phyloP scores from a whole-genome alignment of 2,888 invertebrate genomes.

The Rotaria socialis region DNA sequence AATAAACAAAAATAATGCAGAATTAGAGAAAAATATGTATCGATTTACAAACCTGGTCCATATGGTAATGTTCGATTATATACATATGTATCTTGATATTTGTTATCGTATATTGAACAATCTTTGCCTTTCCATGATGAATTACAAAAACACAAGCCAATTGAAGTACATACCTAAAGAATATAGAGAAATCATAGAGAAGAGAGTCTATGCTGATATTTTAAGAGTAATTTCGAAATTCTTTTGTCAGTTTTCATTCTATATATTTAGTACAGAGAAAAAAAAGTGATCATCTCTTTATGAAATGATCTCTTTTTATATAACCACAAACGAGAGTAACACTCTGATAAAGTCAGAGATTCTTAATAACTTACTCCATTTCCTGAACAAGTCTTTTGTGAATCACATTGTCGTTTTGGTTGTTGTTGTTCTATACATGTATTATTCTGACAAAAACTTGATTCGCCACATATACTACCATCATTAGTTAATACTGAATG shows the following conservation, averaged over 20 bases:
- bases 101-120: background rate
- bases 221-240: no score
- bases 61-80: background rate
- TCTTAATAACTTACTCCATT: slow-evolving; percentile 8
- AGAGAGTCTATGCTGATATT: no score
- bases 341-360: no score
- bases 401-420: background rate
- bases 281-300: no score
- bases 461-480: background rate
- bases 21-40: background rate
- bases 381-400: slow-evolving; percentile 4
- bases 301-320: no score
- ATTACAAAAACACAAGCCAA: background rate
- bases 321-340: no score
- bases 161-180: background rate
- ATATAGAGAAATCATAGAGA: background rate
- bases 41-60: background rate
- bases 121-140: background rate
- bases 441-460: slow-evolving; percentile 25
- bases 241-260: no score
- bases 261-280: no score
- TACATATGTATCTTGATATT: background rate
- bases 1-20: no score
- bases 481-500: background rate
- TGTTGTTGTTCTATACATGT: background rate